These are phyloP conservation scores for Melanotaenia duboulayi DNA, from an alignment of 2,113 vertebrate genomes.

Conservation along the genomic window DNA sequence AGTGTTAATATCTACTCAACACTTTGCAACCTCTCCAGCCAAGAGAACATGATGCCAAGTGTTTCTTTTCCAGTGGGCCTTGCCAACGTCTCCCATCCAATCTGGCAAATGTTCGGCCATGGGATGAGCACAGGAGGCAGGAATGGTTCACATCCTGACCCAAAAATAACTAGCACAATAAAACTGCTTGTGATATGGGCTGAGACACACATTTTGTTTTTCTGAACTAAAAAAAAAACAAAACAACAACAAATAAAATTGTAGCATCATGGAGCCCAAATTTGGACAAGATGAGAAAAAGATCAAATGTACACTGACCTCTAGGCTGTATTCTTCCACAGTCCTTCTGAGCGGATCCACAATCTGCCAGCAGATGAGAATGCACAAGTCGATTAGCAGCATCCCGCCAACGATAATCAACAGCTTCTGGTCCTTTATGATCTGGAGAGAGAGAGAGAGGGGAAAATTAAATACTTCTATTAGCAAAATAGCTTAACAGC, in stretches of 20 bases:
- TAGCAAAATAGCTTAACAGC: slow-evolving; percentile 28
- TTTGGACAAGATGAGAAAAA: neutral
- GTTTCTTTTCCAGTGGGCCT: slow-evolving; percentile 64
- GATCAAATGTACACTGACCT: slow-evolving; percentile 83
- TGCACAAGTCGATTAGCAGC: slow-evolving; percentile 98
- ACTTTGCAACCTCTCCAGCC: slow-evolving; percentile 55
- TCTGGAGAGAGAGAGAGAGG: slow-evolving; percentile 83
- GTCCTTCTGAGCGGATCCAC: slow-evolving; percentile 97
- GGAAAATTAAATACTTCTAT: slow-evolving; percentile 30
- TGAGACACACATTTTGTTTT: slow-evolving; percentile 49
- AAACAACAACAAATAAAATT: too few species aligned
- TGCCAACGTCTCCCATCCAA: slow-evolving; percentile 79
- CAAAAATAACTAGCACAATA: slow-evolving; percentile 75
- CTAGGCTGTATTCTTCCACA: slow-evolving; percentile 97
- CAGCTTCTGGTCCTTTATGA: slow-evolving; percentile 99
- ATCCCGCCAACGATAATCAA: slow-evolving; percentile 98
- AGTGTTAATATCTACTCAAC: slow-evolving; percentile 44
- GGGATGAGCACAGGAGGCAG: slow-evolving; percentile 66
- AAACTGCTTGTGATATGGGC: slow-evolving; percentile 42
- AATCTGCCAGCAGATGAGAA: slow-evolving; percentile 99
- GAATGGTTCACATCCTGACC: slow-evolving; percentile 75
- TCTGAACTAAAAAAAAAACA: slow-evolving; percentile 5
- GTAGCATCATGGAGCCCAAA: neutral
- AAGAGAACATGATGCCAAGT: slow-evolving; percentile 56
- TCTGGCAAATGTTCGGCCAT: slow-evolving; percentile 66